These are phyloP conservation scores for Ceraclea dissimilis DNA, from an alignment of 2,888 invertebrate species.

Conservation along the genomic window DNA sequence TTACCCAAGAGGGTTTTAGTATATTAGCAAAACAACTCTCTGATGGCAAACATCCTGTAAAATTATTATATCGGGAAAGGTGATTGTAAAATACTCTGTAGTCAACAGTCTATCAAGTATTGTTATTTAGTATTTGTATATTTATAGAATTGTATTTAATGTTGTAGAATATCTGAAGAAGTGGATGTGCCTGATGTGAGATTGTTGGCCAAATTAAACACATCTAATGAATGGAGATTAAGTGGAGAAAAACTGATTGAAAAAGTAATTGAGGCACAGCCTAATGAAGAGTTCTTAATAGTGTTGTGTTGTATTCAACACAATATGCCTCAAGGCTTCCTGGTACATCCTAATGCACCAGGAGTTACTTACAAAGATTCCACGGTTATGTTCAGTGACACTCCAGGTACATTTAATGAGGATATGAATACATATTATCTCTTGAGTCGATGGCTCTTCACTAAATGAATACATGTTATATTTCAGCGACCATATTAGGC, in stretches of 20 bases:
- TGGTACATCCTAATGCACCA: conserved; percentile 35
- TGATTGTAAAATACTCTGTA: not conserved
- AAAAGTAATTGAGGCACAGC: not conserved
- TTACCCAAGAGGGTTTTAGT: conserved; percentile 42
- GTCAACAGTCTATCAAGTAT: too few relatives aligned
- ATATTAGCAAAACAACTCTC: not conserved
- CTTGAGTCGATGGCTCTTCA: too few relatives aligned
- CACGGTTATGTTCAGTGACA: conserved; percentile 33
- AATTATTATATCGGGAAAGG: not conserved
- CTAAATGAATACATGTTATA: too few relatives aligned
- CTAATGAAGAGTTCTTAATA: not conserved
- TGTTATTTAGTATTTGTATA: not conserved
- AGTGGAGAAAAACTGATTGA: conserved; percentile 37
- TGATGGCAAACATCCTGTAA: not conserved
- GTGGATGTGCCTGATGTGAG: conserved; percentile 8
- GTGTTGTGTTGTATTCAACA: conserved; percentile 28
- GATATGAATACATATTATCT: too few relatives aligned
- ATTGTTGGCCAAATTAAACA: conserved; percentile 1
- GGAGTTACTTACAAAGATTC: conserved; percentile 30
- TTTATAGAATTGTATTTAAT: not conserved
- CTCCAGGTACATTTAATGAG: conserved; percentile 39
- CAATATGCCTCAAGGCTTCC: conserved; percentile 33
- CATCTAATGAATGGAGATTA: conserved; percentile 32
- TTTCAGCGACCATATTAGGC: not conserved
- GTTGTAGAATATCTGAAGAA: conserved; percentile 1